Evolutionary conservation across 2,797 vertebrate species (phyloP).

Genomic region (Astyanax mexicanus): DNA sequence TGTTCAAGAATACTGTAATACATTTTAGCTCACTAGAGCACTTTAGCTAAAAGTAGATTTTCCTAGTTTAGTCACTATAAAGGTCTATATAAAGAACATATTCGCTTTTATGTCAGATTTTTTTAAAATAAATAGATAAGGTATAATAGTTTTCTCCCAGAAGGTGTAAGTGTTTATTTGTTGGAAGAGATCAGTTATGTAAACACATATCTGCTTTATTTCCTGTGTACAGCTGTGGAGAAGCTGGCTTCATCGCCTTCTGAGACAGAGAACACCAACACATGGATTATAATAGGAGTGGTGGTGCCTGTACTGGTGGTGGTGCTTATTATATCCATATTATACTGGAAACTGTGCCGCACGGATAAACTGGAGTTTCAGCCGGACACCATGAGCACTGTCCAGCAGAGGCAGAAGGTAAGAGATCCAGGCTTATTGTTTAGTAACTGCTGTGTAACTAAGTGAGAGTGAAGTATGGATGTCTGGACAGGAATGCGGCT

Average conservation of each 20-base stretch:
- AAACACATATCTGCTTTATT: background rate
- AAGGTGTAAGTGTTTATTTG: background rate
- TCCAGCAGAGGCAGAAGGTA: constrained; percentile 95
- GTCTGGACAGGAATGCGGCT: background rate
- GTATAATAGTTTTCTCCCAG: too few relatives aligned
- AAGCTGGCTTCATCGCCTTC: constrained; percentile 78
- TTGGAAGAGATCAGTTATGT: background rate
- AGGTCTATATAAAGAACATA: too few relatives aligned
- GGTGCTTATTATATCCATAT: constrained; percentile 88
- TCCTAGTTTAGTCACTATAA: too few relatives aligned
- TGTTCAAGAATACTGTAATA: too few relatives aligned
- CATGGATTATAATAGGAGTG: constrained; percentile 95
- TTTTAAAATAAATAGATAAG: too few relatives aligned
- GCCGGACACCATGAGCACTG: constrained; percentile 90
- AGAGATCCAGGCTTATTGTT: constrained; percentile 60
- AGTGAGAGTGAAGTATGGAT: background rate
- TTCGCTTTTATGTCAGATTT: too few relatives aligned
- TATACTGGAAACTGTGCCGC: constrained; percentile 98
- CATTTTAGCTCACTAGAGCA: too few relatives aligned
- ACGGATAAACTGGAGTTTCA: constrained; percentile 98
- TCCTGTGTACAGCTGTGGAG: constrained; percentile 85
- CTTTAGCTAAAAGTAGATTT: too few relatives aligned
- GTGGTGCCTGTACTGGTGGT: constrained; percentile 91
- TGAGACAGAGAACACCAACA: constrained; percentile 86
- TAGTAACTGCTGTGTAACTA: background rate